phyloP scores from a whole-genome alignment of 2,888 invertebrate genomes.

The Volucella inanis region DNA sequence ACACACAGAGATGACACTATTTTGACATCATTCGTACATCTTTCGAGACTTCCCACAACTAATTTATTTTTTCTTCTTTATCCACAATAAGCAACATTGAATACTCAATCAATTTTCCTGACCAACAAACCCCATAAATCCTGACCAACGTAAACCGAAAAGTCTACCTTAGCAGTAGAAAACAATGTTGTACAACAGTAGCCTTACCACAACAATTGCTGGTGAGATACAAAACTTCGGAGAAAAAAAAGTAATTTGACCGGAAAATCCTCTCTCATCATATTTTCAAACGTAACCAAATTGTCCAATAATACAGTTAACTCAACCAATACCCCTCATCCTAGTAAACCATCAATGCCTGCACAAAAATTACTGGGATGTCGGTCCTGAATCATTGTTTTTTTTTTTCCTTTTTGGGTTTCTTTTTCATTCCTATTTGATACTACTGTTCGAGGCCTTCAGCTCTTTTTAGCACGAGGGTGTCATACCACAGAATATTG shows the following conservation, averaged over 20 bases:
- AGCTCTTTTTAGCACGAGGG: constrained; percentile 37
- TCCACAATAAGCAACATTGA: no score
- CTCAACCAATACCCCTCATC: constrained; percentile 42
- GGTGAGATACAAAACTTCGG: constrained; percentile 15
- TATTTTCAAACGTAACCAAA: constrained; percentile 71
- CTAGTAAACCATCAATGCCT: constrained; percentile 4
- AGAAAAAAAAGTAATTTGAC: constrained; percentile 54
- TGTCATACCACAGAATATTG: constrained; percentile 9
- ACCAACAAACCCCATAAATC: neutral
- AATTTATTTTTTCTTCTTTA: no score
- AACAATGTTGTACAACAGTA: neutral
- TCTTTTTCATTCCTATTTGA: constrained; percentile 1
- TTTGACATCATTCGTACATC: no score
- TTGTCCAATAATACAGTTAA: constrained; percentile 70
- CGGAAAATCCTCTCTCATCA: constrained; percentile 70
- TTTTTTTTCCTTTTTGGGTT: neutral
- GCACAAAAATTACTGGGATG: constrained; percentile 45
- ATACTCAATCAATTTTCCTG: constrained; percentile 10
- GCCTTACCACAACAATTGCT: neutral
- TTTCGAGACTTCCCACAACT: no score
- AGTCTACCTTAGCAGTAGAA: constrained; percentile 13
- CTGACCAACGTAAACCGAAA: neutral
- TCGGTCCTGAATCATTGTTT: neutral
- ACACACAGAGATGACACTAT: no score
- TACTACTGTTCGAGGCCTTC: constrained; percentile 20